These are phyloP conservation scores for Tetramorium parvispinum DNA, from an alignment of 1,140 invertebrate genomes.

Conservation along the genomic window DNA sequence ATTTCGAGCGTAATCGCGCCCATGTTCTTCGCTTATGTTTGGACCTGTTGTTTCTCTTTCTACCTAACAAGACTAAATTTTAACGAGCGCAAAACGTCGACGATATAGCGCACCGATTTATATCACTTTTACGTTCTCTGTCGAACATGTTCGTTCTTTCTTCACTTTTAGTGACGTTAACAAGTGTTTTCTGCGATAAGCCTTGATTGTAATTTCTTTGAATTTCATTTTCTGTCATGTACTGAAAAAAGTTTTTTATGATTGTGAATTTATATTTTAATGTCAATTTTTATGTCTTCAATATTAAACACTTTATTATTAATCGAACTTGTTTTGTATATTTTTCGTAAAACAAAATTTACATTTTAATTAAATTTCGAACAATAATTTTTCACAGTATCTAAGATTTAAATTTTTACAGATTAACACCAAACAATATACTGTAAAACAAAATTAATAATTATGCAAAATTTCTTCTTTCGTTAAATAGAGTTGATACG, in stretches of 20 bases:
- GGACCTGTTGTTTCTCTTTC: conserved; percentile 59
- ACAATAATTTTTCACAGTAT: background rate
- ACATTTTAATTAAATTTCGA: background rate
- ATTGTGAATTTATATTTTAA: conserved; percentile 1
- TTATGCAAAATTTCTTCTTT: background rate
- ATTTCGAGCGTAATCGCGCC: conserved; percentile 38
- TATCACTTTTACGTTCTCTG: conserved; percentile 17
- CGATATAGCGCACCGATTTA: conserved; percentile 21
- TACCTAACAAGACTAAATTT: conserved; percentile 52
- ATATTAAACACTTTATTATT: background rate
- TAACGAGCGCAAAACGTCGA: background rate
- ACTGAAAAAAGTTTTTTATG: background rate
- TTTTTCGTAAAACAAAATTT: background rate
- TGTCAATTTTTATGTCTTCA: background rate
- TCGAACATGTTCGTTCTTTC: background rate
- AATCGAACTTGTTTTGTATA: background rate
- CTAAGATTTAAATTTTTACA: background rate
- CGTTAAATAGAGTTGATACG: background rate
- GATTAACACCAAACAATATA: background rate
- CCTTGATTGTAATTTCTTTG: background rate
- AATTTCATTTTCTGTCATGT: background rate
- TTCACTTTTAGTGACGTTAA: conserved; percentile 28
- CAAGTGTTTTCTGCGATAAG: conserved; percentile 19
- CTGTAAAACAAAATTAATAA: background rate
- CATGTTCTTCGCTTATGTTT: background rate